Conservation (phyloP, 2,797 vertebrate genomes). For the Oceanodroma leucorhoa region DNA sequence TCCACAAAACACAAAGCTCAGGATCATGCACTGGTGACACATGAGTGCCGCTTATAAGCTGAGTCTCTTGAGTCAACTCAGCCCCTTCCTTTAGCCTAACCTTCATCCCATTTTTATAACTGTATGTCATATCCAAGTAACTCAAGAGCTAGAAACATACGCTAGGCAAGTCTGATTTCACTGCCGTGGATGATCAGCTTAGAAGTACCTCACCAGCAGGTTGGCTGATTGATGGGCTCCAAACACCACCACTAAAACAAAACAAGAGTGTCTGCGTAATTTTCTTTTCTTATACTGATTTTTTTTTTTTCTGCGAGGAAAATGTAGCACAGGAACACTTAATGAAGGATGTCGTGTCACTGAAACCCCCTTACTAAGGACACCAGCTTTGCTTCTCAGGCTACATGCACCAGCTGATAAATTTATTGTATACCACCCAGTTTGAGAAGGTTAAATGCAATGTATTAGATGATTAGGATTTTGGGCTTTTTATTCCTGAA, state of each 20-base stretch:
- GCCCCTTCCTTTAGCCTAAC: background rate
- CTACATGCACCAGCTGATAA: background rate
- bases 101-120: background rate
- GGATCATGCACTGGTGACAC: background rate
- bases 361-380: background rate
- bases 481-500: background rate
- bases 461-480: background rate
- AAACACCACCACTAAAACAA: background rate
- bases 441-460: background rate
- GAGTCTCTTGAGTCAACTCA: background rate
- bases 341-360: background rate
- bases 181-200: background rate
- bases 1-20: background rate
- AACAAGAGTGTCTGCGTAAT: background rate
- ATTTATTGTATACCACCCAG: no score
- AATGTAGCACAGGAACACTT: background rate
- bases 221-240: background rate
- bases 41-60: background rate
- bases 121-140: background rate
- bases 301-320: background rate
- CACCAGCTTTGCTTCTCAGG: background rate
- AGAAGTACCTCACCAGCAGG: background rate
- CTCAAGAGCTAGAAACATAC: background rate
- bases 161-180: background rate
- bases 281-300: background rate